Base-by-base conservation (phyloP, 2,888 invertebrate species). In the Allophyes oxyacanthae region DNA sequence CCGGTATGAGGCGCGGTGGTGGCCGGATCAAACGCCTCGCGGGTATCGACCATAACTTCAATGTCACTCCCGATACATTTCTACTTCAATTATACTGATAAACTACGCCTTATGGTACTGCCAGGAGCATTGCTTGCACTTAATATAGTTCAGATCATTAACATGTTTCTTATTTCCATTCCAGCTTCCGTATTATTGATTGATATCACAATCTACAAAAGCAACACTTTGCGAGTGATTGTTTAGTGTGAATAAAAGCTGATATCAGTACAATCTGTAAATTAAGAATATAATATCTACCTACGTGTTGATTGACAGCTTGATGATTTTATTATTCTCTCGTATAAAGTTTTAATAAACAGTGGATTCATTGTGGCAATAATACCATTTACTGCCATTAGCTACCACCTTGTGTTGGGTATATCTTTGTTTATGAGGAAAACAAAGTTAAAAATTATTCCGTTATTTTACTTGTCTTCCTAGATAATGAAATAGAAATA, bases 1-100 rank as follows among this genome's bases (percentile, higher is more conserved):
- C 92, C 91, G 91, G 92, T 91, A 92, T 87, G 82, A 83, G 83
- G 72, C 81, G 75, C 81, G 70, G 72, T 79, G 83, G 83, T 84
- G 82, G 84, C 82, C 82, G 84, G 85, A 86, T 83, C 83, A 82
- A 84, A 82, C 82, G 84, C 84, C 83, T 85, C 69, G 81, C 84
- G 82, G 79, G 81, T 86, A 86, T 86, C 85, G 86, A 82, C 86
- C 82, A 84, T 84, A 83, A 81, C 78, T 85, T 84, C 84, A 85
- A 86, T 84, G 82, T 84, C 79, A 82, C 78, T 79, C 77, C 69
- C 60, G 63, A 70, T 77, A 61, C 63, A 68, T 56, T 68, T 72
- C 49, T 71, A 71, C 68, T 73, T 60, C 48, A 74, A 64, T 59
- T 62, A 64, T 64, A 56, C 33, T 50, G 44, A 57, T 59, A 46